These are phyloP conservation scores for Phasia obesa DNA, from an alignment of 2,888 invertebrate species.

Conservation along the genomic window DNA sequence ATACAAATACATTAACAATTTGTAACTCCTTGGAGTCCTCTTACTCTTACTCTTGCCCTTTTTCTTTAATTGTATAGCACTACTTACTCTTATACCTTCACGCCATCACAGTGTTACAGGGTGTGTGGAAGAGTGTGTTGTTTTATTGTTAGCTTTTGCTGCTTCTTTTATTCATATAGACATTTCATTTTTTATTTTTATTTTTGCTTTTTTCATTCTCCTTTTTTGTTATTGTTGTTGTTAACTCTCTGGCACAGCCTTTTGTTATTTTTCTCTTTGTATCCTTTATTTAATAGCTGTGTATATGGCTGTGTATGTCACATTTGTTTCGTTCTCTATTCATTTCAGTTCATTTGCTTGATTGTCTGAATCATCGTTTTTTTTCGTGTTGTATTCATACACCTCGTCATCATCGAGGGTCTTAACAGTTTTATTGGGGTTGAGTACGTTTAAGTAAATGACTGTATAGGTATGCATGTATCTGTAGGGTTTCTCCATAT, in stretches of 20 bases:
- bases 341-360: slow-evolving; percentile 80
- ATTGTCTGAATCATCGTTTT: slow-evolving; percentile 78
- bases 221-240: slow-evolving; percentile 32
- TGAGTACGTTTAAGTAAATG: slow-evolving; percentile 56
- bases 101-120: neutral
- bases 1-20: slow-evolving; percentile 39
- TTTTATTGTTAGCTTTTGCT: slow-evolving; percentile 29
- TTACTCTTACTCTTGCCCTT: slow-evolving; percentile 37
- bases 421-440: slow-evolving; percentile 64
- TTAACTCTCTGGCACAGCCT: slow-evolving; percentile 19
- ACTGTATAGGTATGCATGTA: slow-evolving; percentile 5
- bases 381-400: slow-evolving; percentile 37
- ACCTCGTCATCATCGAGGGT: slow-evolving; percentile 39
- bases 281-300: slow-evolving; percentile 4
- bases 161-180: slow-evolving; percentile 8
- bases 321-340: slow-evolving; percentile 72
- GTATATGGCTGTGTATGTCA: neutral
- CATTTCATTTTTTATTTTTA: slow-evolving; percentile 12
- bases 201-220: slow-evolving; percentile 16
- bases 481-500: slow-evolving; percentile 6
- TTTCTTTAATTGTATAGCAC: slow-evolving; percentile 11
- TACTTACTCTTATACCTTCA: neutral
- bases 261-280: slow-evolving; percentile 19
- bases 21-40: slow-evolving; percentile 40
- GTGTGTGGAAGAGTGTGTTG: neutral